Evolutionary conservation across 2,797 vertebrate species (phyloP).

Genomic region (Cossypha niveicapilla): DNA sequence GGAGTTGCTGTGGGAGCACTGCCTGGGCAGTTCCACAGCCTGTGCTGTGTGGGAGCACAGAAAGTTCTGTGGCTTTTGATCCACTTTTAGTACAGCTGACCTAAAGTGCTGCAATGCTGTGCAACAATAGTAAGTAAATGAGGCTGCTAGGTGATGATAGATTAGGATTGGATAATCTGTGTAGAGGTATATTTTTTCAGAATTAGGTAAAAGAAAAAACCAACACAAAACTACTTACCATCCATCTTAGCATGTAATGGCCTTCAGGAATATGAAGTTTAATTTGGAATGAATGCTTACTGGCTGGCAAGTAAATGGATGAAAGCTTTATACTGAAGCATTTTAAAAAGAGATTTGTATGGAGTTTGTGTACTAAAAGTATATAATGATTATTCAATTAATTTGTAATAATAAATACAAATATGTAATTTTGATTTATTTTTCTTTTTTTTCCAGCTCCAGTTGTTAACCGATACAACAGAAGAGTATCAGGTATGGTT

Average conservation of each 20-base stretch:
- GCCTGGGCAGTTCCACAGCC: too few relatives aligned
- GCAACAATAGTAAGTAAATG: background rate
- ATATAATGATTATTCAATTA: background rate
- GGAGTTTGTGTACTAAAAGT: background rate
- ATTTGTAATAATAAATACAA: background rate
- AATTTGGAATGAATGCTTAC: background rate
- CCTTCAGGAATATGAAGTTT: background rate
- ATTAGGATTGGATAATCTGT: background rate
- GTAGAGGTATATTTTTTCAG: background rate
- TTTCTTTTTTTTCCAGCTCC: conserved; percentile 83
- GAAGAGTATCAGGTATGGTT: conserved; percentile 93
- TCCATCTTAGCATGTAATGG: background rate
- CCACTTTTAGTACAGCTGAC: background rate
- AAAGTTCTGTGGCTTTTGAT: background rate
- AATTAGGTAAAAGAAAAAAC: background rate
- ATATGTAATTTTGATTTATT: background rate
- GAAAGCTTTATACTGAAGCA: background rate
- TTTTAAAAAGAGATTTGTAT: background rate
- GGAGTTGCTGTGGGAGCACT: rapidly evolving
- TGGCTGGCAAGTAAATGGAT: background rate
- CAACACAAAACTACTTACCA: background rate
- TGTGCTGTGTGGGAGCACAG: background rate
- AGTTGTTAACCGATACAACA: conserved; percentile 87
- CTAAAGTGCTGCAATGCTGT: background rate
- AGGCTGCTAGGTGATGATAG: background rate